Percentiles rank a stretch among this genome's conserved stretches.
Conservation (phyloP, 1,140 invertebrate genomes). For the Megalonaias nervosa region DNA sequence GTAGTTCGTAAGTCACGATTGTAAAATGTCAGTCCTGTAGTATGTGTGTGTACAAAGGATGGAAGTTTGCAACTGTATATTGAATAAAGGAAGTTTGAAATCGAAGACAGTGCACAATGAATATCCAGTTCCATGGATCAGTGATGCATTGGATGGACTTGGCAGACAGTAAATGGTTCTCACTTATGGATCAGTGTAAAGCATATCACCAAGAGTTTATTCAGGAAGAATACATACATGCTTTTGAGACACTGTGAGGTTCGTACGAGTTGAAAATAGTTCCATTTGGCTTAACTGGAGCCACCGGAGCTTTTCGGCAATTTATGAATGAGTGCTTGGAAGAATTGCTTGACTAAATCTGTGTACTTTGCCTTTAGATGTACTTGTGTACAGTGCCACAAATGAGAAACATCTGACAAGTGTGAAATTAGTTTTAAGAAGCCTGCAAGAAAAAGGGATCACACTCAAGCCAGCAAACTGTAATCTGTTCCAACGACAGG, state of each 20-base stretch:
- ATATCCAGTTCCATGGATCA: slow-evolving; percentile 28
- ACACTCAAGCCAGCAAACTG: slow-evolving; percentile 38
- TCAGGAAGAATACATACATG: slow-evolving; percentile 40
- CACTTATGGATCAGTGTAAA: slow-evolving; percentile 28
- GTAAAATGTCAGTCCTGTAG: slow-evolving; percentile 32
- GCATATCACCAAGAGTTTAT: slow-evolving; percentile 31
- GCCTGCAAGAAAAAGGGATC: slow-evolving; percentile 54
- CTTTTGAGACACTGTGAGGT: slow-evolving; percentile 36
- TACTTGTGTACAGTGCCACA: slow-evolving; percentile 26
- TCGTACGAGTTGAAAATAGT: slow-evolving; percentile 37
- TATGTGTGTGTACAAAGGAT: slow-evolving; percentile 37
- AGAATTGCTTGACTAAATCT: slow-evolving; percentile 27
- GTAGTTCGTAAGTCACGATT: slow-evolving; percentile 7
- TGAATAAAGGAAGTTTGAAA: slow-evolving; percentile 29
- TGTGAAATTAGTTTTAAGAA: slow-evolving; percentile 60
- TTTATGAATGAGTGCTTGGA: slow-evolving; percentile 31
- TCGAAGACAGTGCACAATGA: slow-evolving; percentile 12
- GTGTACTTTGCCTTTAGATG: slow-evolving; percentile 30
- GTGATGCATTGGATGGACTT: slow-evolving; percentile 25
- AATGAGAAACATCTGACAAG: slow-evolving; percentile 35
- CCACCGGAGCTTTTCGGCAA: slow-evolving; percentile 41
- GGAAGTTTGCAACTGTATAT: slow-evolving; percentile 28
- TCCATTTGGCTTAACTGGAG: slow-evolving; percentile 42
- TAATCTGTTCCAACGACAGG: slow-evolving; percentile 19
- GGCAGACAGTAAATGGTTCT: slow-evolving; percentile 23